Percentiles rank a stretch among this genome's conserved stretches.
Evolutionary conservation across 2,797 vertebrate genomes (phyloP).

Genomic region (Microctenopoma stevenorrisi): DNA sequence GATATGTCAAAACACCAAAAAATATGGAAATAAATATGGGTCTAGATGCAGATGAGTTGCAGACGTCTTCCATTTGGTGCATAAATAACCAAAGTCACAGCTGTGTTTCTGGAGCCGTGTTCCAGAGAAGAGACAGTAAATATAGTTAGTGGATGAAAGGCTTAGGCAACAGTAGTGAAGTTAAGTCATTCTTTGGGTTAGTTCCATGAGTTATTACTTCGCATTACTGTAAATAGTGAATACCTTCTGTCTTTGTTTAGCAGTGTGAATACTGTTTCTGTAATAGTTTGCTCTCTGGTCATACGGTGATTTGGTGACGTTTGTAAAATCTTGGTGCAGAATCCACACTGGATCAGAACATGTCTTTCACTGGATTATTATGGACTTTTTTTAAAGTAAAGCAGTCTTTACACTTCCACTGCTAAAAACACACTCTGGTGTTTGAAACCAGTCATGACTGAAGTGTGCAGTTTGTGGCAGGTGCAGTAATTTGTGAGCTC

Average conservation of each 20-base stretch:
- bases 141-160: background rate
- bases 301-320: too few relatives aligned
- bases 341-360: background rate
- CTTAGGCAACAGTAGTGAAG: background rate
- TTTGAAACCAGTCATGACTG: background rate
- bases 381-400: background rate
- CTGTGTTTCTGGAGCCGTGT: slow-evolving; percentile 10
- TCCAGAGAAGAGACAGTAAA: slow-evolving; percentile 22
- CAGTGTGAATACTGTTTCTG: too few relatives aligned
- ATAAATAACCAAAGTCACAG: slow-evolving; percentile 44
- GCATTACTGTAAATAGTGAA: background rate
- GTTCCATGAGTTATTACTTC: background rate
- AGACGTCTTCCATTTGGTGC: slow-evolving; percentile 32
- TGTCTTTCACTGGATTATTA: background rate
- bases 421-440: background rate
- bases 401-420: background rate
- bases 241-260: too few relatives aligned
- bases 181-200: background rate
- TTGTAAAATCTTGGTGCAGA: too few relatives aligned
- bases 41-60: slow-evolving; percentile 40
- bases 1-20: slow-evolving; percentile 11
- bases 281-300: too few relatives aligned
- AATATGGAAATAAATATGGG: slow-evolving; percentile 26
- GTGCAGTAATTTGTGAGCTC: background rate
- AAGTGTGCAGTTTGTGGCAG: background rate